Percentiles rank a stretch among this genome's conserved stretches.
These are phyloP conservation scores for Drosophila birchii DNA, from an alignment of 2,888 invertebrate genomes.

Conservation along the genomic window DNA sequence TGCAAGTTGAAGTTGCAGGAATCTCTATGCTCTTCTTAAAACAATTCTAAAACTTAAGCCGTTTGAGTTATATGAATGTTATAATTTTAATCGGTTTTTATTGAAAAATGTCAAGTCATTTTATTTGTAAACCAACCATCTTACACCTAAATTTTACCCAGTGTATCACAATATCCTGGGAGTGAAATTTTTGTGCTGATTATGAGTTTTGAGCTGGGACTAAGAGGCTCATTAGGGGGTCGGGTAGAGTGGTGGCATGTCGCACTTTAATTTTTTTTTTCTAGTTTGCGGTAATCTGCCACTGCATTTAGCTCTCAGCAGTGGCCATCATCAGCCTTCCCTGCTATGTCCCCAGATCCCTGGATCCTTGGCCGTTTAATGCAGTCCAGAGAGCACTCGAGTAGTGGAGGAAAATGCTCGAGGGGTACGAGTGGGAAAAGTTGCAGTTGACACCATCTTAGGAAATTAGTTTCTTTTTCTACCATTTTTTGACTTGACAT, in stretches of 20 bases:
- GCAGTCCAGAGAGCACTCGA: constrained; percentile 51
- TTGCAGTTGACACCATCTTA: constrained; percentile 66
- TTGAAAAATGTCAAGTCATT: no score
- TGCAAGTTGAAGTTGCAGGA: no score
- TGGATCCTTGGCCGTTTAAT: constrained; percentile 32
- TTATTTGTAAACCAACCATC: not conserved
- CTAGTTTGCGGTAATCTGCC: constrained; percentile 36
- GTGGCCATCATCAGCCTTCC: constrained; percentile 42
- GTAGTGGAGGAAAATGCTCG: constrained; percentile 23
- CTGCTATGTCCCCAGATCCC: constrained; percentile 3
- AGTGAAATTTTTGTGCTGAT: constrained; percentile 35
- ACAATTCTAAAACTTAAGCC: not conserved
- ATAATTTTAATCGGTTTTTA: no score
- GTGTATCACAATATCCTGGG: not conserved
- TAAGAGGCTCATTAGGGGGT: constrained; percentile 46
- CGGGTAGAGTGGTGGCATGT: constrained; percentile 24
- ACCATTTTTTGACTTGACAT: constrained; percentile 57
- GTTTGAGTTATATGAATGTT: no score
- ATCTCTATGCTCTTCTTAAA: no score
- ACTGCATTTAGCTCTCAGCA: constrained; percentile 49
- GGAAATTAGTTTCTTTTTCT: constrained; percentile 57
- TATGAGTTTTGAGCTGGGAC: constrained; percentile 25
- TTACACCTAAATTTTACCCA: not conserved
- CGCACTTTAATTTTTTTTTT: constrained; percentile 22
- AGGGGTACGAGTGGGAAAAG: constrained; percentile 29